These are phyloP conservation scores for Chloroclysta siterata DNA, from an alignment of 2,888 invertebrate genomes.

Conservation along the genomic window DNA sequence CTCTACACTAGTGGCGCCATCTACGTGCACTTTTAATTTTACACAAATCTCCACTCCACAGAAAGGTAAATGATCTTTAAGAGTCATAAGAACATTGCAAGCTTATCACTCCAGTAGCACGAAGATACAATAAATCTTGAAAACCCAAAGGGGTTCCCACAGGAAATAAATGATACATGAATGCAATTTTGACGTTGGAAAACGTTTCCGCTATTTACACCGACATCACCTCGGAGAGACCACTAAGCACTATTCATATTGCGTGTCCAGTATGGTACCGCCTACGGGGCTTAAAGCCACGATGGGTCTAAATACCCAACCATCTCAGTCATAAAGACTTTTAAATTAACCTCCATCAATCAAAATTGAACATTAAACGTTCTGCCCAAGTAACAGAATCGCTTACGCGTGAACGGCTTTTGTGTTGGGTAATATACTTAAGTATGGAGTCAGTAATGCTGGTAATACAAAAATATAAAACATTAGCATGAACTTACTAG, in stretches of 20 bases:
- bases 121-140: conserved; percentile 32
- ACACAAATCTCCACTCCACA: background rate
- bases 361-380: conserved; percentile 16
- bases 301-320: conserved; percentile 32
- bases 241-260: conserved; percentile 74
- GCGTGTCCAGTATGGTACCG: conserved; percentile 75
- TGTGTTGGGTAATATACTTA: background rate
- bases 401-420: background rate
- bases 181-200: conserved; percentile 57
- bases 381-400: background rate
- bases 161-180: conserved; percentile 52
- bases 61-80: background rate
- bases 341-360: conserved; percentile 2
- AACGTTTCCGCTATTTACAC: conserved; percentile 61
- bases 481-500: conserved; percentile 72
- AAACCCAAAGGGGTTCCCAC: conserved; percentile 50
- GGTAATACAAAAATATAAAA: conserved; percentile 75
- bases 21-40: background rate
- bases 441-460: conserved; percentile 21
- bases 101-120: conserved; percentile 30
- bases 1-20: background rate
- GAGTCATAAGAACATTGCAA: conserved; percentile 1
- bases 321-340: conserved; percentile 16
- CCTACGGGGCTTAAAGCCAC: conserved; percentile 64
- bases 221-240: conserved; percentile 48